Evolutionary conservation across 1,140 invertebrate genomes (phyloP).

Genomic region (Aphidius ervi): DNA sequence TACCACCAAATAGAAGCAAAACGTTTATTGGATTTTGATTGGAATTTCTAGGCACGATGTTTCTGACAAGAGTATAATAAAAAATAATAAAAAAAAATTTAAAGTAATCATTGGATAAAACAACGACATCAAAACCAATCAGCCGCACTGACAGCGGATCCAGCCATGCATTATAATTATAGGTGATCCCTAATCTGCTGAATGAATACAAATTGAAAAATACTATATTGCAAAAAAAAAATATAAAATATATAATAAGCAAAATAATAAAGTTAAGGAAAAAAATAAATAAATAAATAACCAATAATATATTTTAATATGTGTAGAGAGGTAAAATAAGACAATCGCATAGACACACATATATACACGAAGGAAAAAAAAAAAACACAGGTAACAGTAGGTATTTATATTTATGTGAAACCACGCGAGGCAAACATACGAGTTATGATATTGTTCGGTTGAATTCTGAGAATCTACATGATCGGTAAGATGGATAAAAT

Average conservation of each 20-base stretch:
- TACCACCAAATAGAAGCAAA: too few species aligned
- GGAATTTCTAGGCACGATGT: too few species aligned
- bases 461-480: conserved; percentile 50
- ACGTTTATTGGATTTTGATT: too few species aligned
- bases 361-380: background rate
- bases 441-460: conserved; percentile 54
- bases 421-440: conserved; percentile 35
- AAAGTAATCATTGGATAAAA: conserved; percentile 26
- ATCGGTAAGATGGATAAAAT: conserved; percentile 48
- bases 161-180: conserved; percentile 47
- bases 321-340: background rate
- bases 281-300: background rate
- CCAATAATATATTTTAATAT: too few species aligned
- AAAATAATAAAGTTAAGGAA: conserved; percentile 3
- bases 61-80: background rate
- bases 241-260: background rate
- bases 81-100: conserved; percentile 4
- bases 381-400: conserved; percentile 5
- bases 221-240: background rate
- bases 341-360: background rate
- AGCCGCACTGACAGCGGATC: conserved; percentile 30
- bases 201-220: conserved; percentile 35
- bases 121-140: conserved; percentile 41
- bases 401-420: conserved; percentile 46
- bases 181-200: conserved; percentile 26